These are phyloP conservation scores for Eremophila alpestris DNA, from an alignment of 2,797 vertebrate genomes.

Conservation along the genomic window DNA sequence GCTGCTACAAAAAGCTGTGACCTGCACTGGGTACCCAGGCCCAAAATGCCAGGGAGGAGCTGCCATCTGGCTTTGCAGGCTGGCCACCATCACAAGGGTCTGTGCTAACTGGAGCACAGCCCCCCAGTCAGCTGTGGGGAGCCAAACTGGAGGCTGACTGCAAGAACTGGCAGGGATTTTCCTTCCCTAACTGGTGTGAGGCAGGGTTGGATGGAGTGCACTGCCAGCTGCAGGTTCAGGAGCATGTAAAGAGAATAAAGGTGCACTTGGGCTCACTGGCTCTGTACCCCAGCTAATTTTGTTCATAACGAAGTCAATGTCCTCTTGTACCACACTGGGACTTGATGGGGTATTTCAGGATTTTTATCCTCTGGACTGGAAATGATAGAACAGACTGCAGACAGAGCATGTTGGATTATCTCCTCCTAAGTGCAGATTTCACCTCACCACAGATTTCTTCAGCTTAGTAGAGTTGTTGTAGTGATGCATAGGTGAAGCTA, in stretches of 20 bases:
- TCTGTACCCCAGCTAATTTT: neutral
- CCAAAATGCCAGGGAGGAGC: constrained; percentile 21
- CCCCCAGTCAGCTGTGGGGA: constrained; percentile 18
- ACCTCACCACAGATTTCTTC: neutral
- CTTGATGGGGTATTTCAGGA: neutral
- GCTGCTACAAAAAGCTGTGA: neutral
- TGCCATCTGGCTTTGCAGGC: constrained; percentile 45
- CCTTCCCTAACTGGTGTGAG: neutral
- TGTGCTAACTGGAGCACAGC: neutral
- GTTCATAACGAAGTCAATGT: neutral
- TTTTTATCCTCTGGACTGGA: neutral
- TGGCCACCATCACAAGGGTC: neutral
- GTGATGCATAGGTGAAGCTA: neutral
- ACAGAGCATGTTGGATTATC: neutral
- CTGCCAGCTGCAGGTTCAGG: constrained; percentile 20
- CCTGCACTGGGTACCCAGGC: neutral
- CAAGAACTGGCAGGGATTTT: neutral
- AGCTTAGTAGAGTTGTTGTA: neutral
- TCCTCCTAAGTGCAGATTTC: neutral
- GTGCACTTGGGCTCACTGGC: neutral
- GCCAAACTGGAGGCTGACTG: neutral
- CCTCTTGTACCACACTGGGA: neutral
- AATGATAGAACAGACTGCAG: neutral
- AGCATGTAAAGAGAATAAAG: neutral
- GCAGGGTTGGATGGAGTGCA: neutral